Base-by-base conservation (phyloP, 2,113 vertebrate species). In the Otocyon megalotis region DNA sequence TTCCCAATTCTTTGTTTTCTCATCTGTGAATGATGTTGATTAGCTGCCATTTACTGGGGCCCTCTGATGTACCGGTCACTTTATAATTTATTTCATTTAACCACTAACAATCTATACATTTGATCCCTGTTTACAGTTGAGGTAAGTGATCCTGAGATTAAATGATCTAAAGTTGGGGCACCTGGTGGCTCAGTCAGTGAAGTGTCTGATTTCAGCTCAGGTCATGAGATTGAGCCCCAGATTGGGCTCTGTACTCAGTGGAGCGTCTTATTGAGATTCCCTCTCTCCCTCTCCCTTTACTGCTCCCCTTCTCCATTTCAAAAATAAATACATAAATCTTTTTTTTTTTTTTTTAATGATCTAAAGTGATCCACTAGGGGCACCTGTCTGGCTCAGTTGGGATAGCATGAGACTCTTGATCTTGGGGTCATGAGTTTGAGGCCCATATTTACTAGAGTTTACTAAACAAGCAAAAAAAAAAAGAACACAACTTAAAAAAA, bases 1-100 rank as follows among this genome's bases (percentile, higher is more conserved):
- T 56, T 81, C 43, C 20, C 16, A 93, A 69, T 84, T 89, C 50
- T 77, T 93, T 35, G 69, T 28, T 93, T 88, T 82, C 90, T 96
- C 35, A 32, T 60, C 58, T 74, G 35, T 76, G 50, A 60, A 50
- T 93, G 50, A 26, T 90, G 48, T n/a, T 37, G 81, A 69, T 24
- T 69, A 77, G 17, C 14, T 76, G 20, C 14, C 16, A 53, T 11
- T 69, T 53, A 28, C 2, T 58, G 71, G 16, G 84, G 16, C 12
- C 15, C 4, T 79, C 76, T 35, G 30, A 35, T 50, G 54, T 28
- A 43, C 20, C 35, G 62, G 20, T 26, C 56, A 74, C 37, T 30
- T 92, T 43, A 50, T 35, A 35, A 53, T 3, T 28, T 84, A 50
- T 26, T 15, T 72, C 80, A 74, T 62, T 62, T 74, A 92, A 35